Evolutionary conservation across 2,797 vertebrate genomes (phyloP).

Genomic region (Clarias platycephalus): DNA sequence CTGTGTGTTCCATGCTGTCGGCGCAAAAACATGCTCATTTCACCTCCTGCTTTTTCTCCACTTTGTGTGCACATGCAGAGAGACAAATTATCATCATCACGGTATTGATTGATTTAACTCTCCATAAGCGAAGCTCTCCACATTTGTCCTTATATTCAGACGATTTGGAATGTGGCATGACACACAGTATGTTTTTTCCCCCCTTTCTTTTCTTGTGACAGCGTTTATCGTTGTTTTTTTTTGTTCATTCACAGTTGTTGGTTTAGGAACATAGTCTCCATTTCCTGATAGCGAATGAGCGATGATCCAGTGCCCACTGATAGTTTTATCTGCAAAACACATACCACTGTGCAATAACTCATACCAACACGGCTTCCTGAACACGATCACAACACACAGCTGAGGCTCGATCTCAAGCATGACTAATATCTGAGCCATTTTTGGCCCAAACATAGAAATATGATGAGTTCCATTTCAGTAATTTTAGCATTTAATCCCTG

Average conservation of each 20-base stretch:
- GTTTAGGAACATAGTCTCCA: neutral
- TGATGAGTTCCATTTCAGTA: neutral
- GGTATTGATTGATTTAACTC: neutral
- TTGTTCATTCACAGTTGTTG: neutral
- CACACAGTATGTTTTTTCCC: neutral
- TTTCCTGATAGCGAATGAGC: slow-evolving; percentile 1
- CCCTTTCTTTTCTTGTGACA: neutral
- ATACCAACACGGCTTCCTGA: neutral
- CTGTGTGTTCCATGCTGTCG: neutral
- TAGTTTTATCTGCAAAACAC: neutral
- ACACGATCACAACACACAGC: neutral
- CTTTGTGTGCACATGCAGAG: neutral
- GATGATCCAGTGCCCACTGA: neutral
- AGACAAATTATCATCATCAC: neutral
- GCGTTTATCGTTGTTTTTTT: neutral
- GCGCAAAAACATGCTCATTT: neutral
- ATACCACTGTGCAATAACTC: neutral
- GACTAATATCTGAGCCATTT: neutral
- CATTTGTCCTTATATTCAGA: neutral
- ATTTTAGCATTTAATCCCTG: neutral
- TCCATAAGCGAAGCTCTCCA: neutral
- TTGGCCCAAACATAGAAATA: neutral
- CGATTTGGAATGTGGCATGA: neutral
- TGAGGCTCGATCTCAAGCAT: neutral
- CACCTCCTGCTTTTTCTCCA: neutral